Percentiles rank a stretch among this genome's conserved stretches.
phyloP scores from a whole-genome alignment of 2,797 vertebrate genomes.

The Thaleichthys pacificus region DNA sequence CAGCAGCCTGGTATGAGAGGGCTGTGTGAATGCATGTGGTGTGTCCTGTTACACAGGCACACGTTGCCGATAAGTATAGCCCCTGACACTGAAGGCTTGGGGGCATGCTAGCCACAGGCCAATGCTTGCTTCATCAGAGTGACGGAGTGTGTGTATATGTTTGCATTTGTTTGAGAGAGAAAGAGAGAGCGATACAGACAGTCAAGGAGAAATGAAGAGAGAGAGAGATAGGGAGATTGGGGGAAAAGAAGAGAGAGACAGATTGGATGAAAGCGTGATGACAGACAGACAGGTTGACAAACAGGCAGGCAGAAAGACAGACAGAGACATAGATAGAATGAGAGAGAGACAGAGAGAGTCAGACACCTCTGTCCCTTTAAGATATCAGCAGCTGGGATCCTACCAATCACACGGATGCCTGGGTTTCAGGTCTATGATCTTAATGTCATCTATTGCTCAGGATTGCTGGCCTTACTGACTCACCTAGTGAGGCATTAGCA shows the following conservation, averaged over 20 bases:
- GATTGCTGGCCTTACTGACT: no score
- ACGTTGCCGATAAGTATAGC: conserved; percentile 79
- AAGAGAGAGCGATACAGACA: neutral
- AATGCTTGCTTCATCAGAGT: conserved; percentile 12
- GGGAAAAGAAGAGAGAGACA: no score
- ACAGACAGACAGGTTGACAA: no score
- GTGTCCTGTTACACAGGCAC: conserved; percentile 70
- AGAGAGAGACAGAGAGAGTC: no score
- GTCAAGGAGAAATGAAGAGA: neutral
- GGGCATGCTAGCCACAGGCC: conserved; percentile 63
- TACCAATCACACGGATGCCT: conserved; percentile 38
- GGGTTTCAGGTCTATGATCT: neutral
- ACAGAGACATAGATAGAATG: no score
- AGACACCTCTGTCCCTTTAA: conserved; percentile 42
- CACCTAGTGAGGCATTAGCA: no score
- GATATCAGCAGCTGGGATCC: conserved; percentile 30
- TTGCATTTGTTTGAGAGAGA: conserved; percentile 9
- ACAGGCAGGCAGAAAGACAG: no score
- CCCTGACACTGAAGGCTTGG: conserved; percentile 45
- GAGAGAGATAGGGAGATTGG: neutral
- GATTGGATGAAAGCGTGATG: no score
- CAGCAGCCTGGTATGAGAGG: conserved; percentile 42
- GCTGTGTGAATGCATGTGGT: conserved; percentile 57
- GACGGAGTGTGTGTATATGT: conserved; percentile 9
- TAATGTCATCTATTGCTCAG: no score